Percentiles rank a stretch among this genome's conserved stretches.
phyloP scores from a whole-genome alignment of 2,113 vertebrate genomes.

The Psittacula cyanocephala region DNA sequence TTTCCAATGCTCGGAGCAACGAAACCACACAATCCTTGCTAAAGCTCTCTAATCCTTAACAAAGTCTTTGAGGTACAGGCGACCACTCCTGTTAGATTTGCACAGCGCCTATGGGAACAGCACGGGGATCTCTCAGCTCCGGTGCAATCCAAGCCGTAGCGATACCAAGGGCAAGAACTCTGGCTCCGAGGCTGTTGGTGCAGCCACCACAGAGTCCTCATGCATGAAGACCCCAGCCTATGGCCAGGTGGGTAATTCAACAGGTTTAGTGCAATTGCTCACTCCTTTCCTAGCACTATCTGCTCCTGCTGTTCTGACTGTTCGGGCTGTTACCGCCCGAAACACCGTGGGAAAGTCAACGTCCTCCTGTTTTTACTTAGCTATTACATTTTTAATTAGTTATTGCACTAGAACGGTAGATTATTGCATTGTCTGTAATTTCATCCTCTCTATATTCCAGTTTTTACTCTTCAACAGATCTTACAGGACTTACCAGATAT shows the following conservation, averaged over 20 bases:
- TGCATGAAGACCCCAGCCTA: accelerated
- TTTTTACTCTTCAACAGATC: neutral
- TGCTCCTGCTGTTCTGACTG: neutral
- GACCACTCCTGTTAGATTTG: neutral
- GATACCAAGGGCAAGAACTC: accelerated
- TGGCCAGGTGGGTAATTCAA: neutral
- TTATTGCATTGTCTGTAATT: neutral
- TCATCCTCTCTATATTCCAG: neutral
- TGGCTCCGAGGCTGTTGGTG: accelerated
- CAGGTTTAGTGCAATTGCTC: no score
- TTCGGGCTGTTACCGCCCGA: neutral
- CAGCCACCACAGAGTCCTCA: accelerated
- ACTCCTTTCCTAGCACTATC: accelerated
- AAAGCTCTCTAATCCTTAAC: constrained; percentile 31
- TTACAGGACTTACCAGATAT: neutral
- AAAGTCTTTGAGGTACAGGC: constrained; percentile 12
- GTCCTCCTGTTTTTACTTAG: neutral
- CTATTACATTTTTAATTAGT: neutral
- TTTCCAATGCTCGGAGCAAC: neutral
- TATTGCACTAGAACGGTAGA: neutral
- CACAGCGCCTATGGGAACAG: accelerated
- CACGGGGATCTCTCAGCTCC: neutral
- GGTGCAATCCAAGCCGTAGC: accelerated
- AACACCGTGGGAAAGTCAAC: accelerated
- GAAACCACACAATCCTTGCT: neutral